Conservation (phyloP, 2,113 vertebrate species). For the Sula dactylatra region DNA sequence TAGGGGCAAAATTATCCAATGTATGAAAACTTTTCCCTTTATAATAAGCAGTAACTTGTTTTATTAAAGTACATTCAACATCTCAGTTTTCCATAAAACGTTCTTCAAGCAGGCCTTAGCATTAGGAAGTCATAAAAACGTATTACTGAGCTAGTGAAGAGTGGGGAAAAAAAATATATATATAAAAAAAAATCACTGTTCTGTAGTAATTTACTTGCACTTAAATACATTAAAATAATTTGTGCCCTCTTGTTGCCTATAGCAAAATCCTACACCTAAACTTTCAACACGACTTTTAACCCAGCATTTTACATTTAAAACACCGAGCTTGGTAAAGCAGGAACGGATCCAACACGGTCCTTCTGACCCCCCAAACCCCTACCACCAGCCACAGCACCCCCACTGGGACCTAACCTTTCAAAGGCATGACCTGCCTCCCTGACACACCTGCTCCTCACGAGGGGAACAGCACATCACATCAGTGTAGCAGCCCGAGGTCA, state of each 20-base stretch:
- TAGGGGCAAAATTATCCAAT: not conserved
- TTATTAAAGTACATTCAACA: not conserved
- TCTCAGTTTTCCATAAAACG: not conserved
- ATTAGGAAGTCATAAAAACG: not conserved
- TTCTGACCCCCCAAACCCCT: accelerated
- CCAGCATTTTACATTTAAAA: not conserved
- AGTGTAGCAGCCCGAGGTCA: not conserved
- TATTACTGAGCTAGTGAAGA: not conserved
- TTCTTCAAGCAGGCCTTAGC: not conserved
- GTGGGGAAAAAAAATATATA: too few species aligned
- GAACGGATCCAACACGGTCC: accelerated
- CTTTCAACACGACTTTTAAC: not conserved
- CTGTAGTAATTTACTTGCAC: not conserved
- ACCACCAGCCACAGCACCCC: not conserved
- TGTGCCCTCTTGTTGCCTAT: not conserved
- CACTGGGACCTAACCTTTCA: accelerated
- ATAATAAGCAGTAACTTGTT: not conserved
- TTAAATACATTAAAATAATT: not conserved
- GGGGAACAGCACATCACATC: not conserved
- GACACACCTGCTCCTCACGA: accelerated
- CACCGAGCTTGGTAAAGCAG: not conserved
- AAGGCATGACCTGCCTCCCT: not conserved
- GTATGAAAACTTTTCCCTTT: not conserved
- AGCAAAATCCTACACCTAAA: not conserved
- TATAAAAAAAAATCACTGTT: not conserved